Base-by-base conservation (phyloP, 2,888 invertebrate species). In the Drosophila buzzatii region DNA sequence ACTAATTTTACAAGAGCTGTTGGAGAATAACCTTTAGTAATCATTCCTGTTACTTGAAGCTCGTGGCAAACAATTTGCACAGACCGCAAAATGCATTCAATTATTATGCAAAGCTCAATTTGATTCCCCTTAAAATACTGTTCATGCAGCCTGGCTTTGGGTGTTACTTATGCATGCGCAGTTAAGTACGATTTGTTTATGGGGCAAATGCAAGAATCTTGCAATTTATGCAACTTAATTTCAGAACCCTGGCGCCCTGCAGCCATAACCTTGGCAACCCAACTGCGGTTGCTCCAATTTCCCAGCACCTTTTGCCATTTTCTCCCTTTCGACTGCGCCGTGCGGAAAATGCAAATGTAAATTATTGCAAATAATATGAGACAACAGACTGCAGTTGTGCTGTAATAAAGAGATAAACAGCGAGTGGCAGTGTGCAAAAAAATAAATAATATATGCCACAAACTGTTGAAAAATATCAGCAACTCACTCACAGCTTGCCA, bases 361-460 rank as follows among this genome's bases (percentile, higher is more conserved):
- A 79, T 79, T 69, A 79, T 82, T 67, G 80, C 66, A 76, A 68
- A 79, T 81, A 82, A 80, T 75, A 68, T 68, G 56, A 71, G 70
- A 64, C 70, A 78, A 67, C 80, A 80, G 71, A 80, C 61, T 80
- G 80, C 80, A 69, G 42, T 55, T 52, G 42, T 66, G 53, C 53
- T 62, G 57, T 66, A 65, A 78, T 70, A 78, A 72, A 72, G 58
- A 67, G 67, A 72, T 82, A 72, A 82, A 61, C 60, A 63, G 62
- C 53, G 31, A 45, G 55, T 37, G 39, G 56, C 55, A 60, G 60
- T 62, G 57, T 69, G 66, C 57, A 53, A 51, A 52, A 58, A 52
- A 58, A 75, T 60, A 78, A 70, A 73, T 72, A 79, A 80, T 75
- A 58, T 60, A 59, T 55, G 55, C 55, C 67, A 74, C 60, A 70